phyloP scores from a whole-genome alignment of 2,113 vertebrate species.

The Cairina moschata region DNA sequence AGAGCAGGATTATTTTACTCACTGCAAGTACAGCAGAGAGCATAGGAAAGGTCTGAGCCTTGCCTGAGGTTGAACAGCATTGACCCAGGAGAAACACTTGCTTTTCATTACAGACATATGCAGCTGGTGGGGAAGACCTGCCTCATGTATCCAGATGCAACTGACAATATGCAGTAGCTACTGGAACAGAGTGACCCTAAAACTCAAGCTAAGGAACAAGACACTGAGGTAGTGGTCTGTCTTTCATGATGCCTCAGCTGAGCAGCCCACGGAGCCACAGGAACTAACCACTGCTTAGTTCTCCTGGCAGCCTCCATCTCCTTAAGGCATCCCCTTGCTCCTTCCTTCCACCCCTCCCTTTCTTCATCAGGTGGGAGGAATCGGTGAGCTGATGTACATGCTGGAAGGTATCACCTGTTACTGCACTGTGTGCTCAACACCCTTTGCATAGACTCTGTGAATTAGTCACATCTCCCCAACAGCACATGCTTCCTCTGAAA shows the following conservation, averaged over 20 bases:
- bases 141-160: too few species aligned
- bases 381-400: neutral
- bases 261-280: neutral
- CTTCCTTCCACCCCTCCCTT: neutral
- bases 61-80: accelerated
- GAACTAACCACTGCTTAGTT: neutral
- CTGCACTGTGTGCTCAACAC: neutral
- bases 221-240: accelerated
- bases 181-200: neutral
- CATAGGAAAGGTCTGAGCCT: accelerated
- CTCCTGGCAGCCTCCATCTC: neutral
- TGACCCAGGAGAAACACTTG: accelerated
- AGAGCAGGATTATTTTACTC: accelerated
- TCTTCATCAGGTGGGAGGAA: neutral
- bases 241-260: neutral
- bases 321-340: neutral
- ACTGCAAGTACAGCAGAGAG: accelerated
- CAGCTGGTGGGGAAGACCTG: neutral
- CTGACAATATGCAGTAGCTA: accelerated
- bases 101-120: neutral
- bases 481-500: neutral
- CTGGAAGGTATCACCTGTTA: neutral
- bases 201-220: neutral
- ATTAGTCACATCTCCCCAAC: neutral
- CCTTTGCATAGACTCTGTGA: accelerated